Base-by-base conservation (phyloP, 2,797 vertebrate genomes). In the Ptychadena robeensis region DNA sequence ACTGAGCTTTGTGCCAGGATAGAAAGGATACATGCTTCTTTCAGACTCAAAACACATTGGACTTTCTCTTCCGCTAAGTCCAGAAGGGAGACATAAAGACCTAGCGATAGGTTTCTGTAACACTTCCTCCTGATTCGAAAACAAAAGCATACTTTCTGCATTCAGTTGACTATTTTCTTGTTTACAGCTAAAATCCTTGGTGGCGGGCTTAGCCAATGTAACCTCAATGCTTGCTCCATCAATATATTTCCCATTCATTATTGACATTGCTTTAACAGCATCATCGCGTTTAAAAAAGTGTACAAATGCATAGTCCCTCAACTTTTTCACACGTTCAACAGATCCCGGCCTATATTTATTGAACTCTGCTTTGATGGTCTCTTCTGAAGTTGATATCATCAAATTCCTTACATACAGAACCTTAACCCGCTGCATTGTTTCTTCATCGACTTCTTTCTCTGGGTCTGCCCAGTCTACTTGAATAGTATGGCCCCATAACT, bases 381-480 rank as follows among this genome's bases (percentile, higher is more conserved):
- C 96, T 82, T 98, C 97, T 0, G 92, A 93, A 35, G 97, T 98
- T 83, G 92, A 94, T n/a, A 95, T 90, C 96, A 96, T 96, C 83
- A 99, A 91, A 91, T 98, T 98, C 86, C 96, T 94, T 31, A 96
- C 94, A 87, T 96, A 96, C 12, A 96, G 88, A 37, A 96, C 95
- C 88, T 96, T 93, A 82, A 98, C 96, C 27, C 91, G 95, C 88
- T 97, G 96, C 96, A 97, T 97, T 2, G 95, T 96, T 91, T 97
- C 96, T 87, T 97, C 96, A 73, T 97, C 96, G 79, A 96, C 94
- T 72, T 96, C 94, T 64, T 94, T 97, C 88, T 98, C 96, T 3
- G 96, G 96, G 85, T 98, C 94, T 37, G 97, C 98, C 98, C 98
- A 99, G 91, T 97, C 94, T 82, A 98, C 97, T 86, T 96, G 95